These are phyloP conservation scores for Psilopsiagon aymara DNA, from an alignment of 2,113 vertebrate species.

Conservation along the genomic window DNA sequence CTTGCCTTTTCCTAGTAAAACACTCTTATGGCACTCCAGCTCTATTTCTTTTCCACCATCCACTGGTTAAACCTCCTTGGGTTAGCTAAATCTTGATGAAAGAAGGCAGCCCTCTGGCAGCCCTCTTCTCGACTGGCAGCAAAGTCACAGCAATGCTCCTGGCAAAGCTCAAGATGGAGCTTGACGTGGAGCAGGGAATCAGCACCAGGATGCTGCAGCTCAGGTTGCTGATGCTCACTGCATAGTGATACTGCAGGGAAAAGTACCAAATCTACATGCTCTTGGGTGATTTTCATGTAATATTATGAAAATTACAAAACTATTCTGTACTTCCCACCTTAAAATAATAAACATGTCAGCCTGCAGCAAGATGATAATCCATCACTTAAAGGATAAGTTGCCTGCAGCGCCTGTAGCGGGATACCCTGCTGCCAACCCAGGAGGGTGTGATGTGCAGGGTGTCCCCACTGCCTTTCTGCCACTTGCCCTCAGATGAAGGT, in stretches of 20 bases:
- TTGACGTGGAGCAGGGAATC: not conserved
- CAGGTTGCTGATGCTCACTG: not conserved
- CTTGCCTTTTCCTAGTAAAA: not conserved
- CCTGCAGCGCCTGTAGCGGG: not conserved
- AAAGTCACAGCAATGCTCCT: not conserved
- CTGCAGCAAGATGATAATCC: not conserved
- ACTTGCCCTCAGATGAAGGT: not conserved
- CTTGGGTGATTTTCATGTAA: not conserved
- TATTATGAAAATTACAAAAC: not conserved
- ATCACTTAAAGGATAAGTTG: not conserved
- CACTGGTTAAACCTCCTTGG: not conserved
- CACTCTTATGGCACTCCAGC: not conserved
- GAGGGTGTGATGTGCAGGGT: not conserved
- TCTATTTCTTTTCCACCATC: not conserved
- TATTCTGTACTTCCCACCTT: not conserved
- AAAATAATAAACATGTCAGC: not conserved
- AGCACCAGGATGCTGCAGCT: not conserved
- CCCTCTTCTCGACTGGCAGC: not conserved
- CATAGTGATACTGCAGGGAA: not conserved
- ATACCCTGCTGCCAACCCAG: accelerated
- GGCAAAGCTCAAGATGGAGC: not conserved
- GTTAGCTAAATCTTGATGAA: not conserved
- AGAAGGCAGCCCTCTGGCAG: not conserved
- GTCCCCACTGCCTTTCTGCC: not conserved
- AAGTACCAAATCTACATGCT: not conserved